Conservation (phyloP, 2,113 vertebrate species). For the Otus sunia region DNA sequence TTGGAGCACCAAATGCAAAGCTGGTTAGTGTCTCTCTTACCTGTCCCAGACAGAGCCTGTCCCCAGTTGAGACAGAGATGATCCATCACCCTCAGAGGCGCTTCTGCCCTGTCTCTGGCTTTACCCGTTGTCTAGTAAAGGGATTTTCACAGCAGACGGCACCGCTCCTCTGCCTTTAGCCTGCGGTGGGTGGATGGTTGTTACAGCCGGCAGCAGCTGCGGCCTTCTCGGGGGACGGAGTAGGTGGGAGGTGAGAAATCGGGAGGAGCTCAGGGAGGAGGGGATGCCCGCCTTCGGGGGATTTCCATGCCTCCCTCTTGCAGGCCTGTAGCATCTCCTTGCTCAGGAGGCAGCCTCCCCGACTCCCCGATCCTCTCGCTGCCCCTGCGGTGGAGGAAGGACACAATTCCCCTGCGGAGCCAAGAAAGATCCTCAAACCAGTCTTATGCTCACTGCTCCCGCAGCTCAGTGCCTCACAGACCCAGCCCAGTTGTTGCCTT, state of each 20-base stretch:
- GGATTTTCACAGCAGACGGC: background rate
- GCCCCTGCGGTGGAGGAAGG: background rate
- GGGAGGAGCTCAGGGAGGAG: background rate
- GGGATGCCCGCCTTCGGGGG: rapidly evolving
- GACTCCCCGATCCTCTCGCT: rapidly evolving
- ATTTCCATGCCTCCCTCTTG: background rate
- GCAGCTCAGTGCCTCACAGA: rapidly evolving
- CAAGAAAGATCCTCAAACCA: background rate
- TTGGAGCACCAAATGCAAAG: background rate
- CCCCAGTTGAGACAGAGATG: background rate
- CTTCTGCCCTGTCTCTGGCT: background rate
- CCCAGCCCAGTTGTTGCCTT: background rate
- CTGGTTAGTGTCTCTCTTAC: background rate
- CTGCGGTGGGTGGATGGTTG: rapidly evolving
- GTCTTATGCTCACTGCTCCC: rapidly evolving
- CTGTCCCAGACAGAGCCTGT: background rate
- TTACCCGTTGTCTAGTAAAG: background rate
- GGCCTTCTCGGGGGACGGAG: background rate
- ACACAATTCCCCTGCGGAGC: background rate
- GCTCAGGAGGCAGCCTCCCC: background rate
- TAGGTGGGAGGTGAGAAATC: background rate
- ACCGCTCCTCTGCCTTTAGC: background rate
- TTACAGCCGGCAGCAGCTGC: background rate
- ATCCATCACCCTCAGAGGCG: rapidly evolving
- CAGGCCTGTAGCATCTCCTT: background rate